Base-by-base conservation (phyloP, 2,888 invertebrate genomes). In the Cremastinae sp. region DNA sequence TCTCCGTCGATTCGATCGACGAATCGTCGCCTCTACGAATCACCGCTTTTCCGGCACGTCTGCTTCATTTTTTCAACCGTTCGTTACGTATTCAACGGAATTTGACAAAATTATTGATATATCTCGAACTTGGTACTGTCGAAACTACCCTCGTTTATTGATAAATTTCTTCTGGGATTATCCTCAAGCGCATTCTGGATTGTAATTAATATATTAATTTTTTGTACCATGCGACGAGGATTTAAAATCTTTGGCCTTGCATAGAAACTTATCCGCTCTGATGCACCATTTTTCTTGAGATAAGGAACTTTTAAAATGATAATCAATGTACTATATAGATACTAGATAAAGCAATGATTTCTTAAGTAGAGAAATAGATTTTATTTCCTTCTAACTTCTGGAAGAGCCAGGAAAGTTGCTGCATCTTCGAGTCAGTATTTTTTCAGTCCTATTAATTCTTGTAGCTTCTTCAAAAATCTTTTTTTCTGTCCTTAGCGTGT, bases 281-380 rank as follows among this genome's bases (percentile, higher is more conserved):
- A 65, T 56, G 20, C 36, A 38, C 22, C 47, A 22, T 47, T 68
- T 49, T 38, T 51, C 22, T 20, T 9, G 36, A 68, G 68, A 68
- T 68, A 68, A 68, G 68, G 56, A 18, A 36, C 49, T 66, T 56
- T 49, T 34, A 38, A 12, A 56, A 47, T 56, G 45, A 56, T 66
- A 66, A 66, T 47, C 59, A 16, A 7, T 3, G 22, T 3, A 14
- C 28, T 22, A 14, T 14, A 3, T 8, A n/a, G 68, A 56, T 16
- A 34, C 28, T 9, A 8, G 41, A 38, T 62, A 18, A 65, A 59
- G 38, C 59, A 65, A 71, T 41, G 61, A 12, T 65, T 65, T 47
- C 38, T 34, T 59, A 65, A 49, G 18, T 18, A 51, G 45, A 59
- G 0, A 5, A 18, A 36, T 54, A 38, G n/a, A 2, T 36, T 65